Evolutionary conservation across 2,797 vertebrate genomes (phyloP).

Genomic region (Florisuga fusca): DNA sequence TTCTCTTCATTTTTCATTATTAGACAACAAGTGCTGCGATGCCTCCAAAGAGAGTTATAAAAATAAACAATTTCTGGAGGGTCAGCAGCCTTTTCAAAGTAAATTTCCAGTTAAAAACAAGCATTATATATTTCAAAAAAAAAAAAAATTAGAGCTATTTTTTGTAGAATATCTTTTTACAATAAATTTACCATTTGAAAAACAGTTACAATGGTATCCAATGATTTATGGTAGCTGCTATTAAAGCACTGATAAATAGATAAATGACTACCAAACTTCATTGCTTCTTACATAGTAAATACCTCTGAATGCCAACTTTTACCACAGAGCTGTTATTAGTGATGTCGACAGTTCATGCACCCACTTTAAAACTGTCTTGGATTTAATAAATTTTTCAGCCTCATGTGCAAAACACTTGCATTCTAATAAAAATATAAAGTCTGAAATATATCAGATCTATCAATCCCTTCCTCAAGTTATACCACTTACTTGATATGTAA

Average conservation of each 20-base stretch:
- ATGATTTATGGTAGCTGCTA: slow-evolving; percentile 77
- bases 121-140: slow-evolving; percentile 79
- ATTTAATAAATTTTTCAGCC: slow-evolving; percentile 68
- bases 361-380: slow-evolving; percentile 64
- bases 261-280: slow-evolving; percentile 78
- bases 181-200: slow-evolving; percentile 80
- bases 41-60: slow-evolving; percentile 81
- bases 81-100: slow-evolving; percentile 77
- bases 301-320: slow-evolving; percentile 83
- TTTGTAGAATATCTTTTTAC: slow-evolving; percentile 80
- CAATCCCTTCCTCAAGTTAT: slow-evolving; percentile 71
- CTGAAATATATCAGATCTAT: slow-evolving; percentile 74
- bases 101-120: slow-evolving; percentile 84
- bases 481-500: slow-evolving; percentile 80
- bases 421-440: slow-evolving; percentile 85
- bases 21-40: slow-evolving; percentile 75
- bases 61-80: slow-evolving; percentile 84
- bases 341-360: slow-evolving; percentile 76
- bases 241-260: slow-evolving; percentile 81
- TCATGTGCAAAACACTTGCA: slow-evolving; percentile 85
- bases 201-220: slow-evolving; percentile 77
- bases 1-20: slow-evolving; percentile 71
- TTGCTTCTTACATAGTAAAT: slow-evolving; percentile 85
- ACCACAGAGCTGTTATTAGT: slow-evolving; percentile 77
- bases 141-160: slow-evolving; percentile 78